Conservation (phyloP, 1,140 invertebrate species). For the Drosophila orosa region DNA sequence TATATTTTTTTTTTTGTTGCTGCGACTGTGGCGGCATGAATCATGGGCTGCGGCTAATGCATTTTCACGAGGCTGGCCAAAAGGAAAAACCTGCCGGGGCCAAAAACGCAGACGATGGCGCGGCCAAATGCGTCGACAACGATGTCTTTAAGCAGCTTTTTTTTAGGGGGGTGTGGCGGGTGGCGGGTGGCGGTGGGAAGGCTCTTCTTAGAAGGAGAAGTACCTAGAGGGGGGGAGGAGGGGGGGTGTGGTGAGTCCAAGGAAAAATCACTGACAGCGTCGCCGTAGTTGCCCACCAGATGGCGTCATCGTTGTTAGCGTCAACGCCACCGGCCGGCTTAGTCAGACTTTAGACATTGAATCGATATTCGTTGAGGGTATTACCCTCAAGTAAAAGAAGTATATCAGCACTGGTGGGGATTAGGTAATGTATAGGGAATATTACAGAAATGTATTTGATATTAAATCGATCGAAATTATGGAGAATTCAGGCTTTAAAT, state of each 20-base stretch:
- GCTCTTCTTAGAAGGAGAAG: neutral
- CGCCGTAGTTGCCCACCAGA: conserved; percentile 55
- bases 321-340: conserved; percentile 57
- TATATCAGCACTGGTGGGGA: neutral
- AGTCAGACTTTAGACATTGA: conserved; percentile 43
- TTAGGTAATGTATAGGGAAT: too few species aligned
- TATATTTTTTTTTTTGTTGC: neutral
- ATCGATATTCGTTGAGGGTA: conserved; percentile 55
- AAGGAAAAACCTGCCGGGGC: conserved; percentile 65
- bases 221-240: neutral
- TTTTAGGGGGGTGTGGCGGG: neutral
- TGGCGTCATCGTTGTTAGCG: conserved; percentile 65
- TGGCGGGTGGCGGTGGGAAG: neutral
- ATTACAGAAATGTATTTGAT: too few species aligned
- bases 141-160: conserved; percentile 48
- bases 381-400: neutral
- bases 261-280: conserved; percentile 62
- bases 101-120: conserved; percentile 51
- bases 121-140: conserved; percentile 63
- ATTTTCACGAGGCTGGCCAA: conserved; percentile 62
- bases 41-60: conserved; percentile 65
- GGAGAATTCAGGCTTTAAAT: too few species aligned
- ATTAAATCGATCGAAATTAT: too few species aligned
- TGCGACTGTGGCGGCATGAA: conserved; percentile 46
- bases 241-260: neutral